Evolutionary conservation across 2,888 invertebrate species (phyloP).

Genomic region (Cordylochernes scorpioides): DNA sequence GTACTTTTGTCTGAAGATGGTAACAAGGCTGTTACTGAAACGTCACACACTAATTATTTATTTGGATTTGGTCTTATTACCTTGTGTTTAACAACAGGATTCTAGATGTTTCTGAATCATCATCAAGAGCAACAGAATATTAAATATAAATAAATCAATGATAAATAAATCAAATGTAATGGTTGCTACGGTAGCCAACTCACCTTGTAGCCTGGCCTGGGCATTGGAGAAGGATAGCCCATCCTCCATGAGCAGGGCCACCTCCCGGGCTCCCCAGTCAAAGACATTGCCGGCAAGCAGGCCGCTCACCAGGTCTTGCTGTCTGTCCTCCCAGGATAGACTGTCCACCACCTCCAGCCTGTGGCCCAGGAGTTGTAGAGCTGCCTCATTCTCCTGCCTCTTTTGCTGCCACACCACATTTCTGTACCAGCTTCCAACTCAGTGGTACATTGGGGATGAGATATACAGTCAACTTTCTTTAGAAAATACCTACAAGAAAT

Average conservation of each 20-base stretch:
- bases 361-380: constrained; percentile 37
- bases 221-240: constrained; percentile 59
- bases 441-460: too few species aligned
- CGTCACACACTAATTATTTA: too few species aligned
- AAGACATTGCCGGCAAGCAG: constrained; percentile 57
- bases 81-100: too few species aligned
- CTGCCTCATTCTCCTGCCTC: constrained; percentile 53
- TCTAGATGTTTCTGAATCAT: too few species aligned
- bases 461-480: too few species aligned
- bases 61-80: too few species aligned
- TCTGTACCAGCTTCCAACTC: neutral
- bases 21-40: too few species aligned
- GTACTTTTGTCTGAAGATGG: too few species aligned
- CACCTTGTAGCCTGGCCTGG: constrained; percentile 44
- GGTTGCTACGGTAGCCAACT: constrained; percentile 7
- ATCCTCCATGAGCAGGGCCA: constrained; percentile 50
- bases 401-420: constrained; percentile 37
- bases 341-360: constrained; percentile 42
- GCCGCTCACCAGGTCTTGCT: constrained; percentile 26
- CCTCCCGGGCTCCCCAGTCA: constrained; percentile 87
- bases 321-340: constrained; percentile 27
- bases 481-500: too few species aligned
- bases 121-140: too few species aligned
- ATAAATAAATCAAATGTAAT: too few species aligned
- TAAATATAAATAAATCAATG: too few species aligned